Evolutionary conservation across 2,797 vertebrate species (phyloP), one percentile per base, ranked within the genome.

Genomic region (Pipistrellus pipistrellus): DNA sequence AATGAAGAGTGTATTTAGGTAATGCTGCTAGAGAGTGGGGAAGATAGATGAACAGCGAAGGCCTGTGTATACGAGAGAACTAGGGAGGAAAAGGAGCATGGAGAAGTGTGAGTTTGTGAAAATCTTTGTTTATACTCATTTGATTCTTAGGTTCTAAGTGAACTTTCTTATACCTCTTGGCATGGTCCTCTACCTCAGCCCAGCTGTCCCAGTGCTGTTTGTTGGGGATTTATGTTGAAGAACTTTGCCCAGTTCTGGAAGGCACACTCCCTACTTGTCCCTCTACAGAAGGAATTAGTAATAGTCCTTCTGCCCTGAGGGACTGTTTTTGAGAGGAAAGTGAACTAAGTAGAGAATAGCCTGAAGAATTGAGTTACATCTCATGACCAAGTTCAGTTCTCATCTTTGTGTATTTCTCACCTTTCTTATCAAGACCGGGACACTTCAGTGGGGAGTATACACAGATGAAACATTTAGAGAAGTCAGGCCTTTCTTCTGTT

Each of bases 381-480:
- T n/a, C 4, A 11, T 32, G 8, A 12, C 48, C 11, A 32, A 13
- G 3, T 23, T 64, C 12, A 69, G 48, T 75, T 9, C 1, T 18
- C 25, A 35, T n/a, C 20, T 55, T 25, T 41, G 20, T 30, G 9
- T 81, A 3, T 80, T 64, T 13, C 80, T 91, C 85, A 91, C 84
- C 68, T 3, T 57, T 6, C 0, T 81, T 20, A 8, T 75, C n/a
- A 68, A 4, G 3, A 57, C 3, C 1, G 14, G 3, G 2, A 6
- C 38, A 5, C 12, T 85, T 1, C 0, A 0, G 0, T 5, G 10
- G 8, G 5, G 27, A 55, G 9, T 51, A 85, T 2, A 46, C 1
- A 10, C 20, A 48, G 5, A 48, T 30, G 20, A 64, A 13, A n/a
- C 87, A n/a, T 2, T 53, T 20, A 4, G 55, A 53, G 20, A 14